Percentiles rank a stretch among this genome's conserved stretches.
phyloP scores from a whole-genome alignment of 2,888 invertebrate genomes.

The Leucoma salicis region DNA sequence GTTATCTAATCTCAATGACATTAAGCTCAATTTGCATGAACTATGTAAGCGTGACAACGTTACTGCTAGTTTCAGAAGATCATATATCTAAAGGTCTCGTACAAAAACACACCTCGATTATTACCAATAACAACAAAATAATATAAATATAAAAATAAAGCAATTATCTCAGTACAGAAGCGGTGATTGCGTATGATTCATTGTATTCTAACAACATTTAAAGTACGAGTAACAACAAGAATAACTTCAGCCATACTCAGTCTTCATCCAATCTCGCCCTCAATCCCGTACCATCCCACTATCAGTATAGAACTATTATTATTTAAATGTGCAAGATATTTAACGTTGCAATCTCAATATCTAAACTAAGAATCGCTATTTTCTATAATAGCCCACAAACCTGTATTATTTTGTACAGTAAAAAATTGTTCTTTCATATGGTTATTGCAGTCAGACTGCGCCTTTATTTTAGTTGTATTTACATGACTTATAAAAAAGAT shows the following conservation, averaged over 20 bases:
- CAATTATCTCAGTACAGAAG: constrained; percentile 11
- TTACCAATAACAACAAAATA: neutral
- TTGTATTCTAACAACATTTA: constrained; percentile 28
- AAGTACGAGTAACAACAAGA: constrained; percentile 36
- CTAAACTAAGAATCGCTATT: constrained; percentile 26
- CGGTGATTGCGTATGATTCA: constrained; percentile 19
- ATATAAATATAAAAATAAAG: neutral
- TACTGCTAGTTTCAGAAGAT: neutral
- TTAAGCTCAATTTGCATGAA: neutral
- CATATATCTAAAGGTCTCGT: neutral
- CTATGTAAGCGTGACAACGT: neutral
- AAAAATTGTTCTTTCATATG: too few species aligned
- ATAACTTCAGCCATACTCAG: constrained; percentile 63
- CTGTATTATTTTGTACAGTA: too few species aligned
- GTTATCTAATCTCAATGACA: too few species aligned
- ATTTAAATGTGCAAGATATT: constrained; percentile 23
- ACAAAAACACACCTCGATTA: neutral
- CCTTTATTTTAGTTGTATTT: too few species aligned
- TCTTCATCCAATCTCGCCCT: constrained; percentile 67
- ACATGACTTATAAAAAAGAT: too few species aligned
- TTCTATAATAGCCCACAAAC: too few species aligned
- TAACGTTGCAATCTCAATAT: constrained; percentile 29
- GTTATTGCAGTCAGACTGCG: too few species aligned
- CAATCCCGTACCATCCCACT: constrained; percentile 26
- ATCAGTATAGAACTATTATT: constrained; percentile 13